These are phyloP conservation scores for Zoanthus solanderi DNA, from an alignment of 92 coral and sea anemone species.

Conservation along the genomic window DNA sequence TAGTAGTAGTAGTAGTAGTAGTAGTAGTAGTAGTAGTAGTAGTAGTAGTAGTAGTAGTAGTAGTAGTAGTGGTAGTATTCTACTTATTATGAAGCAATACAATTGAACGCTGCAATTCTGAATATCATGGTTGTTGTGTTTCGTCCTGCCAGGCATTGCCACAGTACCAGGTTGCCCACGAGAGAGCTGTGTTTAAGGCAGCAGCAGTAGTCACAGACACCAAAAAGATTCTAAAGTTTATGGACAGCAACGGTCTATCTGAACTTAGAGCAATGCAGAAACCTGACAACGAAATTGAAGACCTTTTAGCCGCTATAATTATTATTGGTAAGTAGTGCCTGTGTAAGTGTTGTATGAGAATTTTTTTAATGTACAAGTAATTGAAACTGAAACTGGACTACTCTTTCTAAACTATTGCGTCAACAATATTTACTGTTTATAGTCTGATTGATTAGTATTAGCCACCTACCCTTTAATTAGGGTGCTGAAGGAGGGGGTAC, in stretches of 20 bases:
- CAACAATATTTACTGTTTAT: too few species aligned
- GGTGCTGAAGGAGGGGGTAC: too few species aligned
- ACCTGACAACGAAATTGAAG: conserved; percentile 97
- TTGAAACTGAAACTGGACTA: background rate
- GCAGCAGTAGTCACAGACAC: conserved; percentile 97
- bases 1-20: too few species aligned
- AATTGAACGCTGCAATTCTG: background rate
- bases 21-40: too few species aligned
- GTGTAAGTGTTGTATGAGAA: background rate
- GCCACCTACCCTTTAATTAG: too few species aligned
- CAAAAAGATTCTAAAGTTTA: conserved; percentile 76
- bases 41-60: too few species aligned
- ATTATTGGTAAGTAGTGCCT: conserved; percentile 74
- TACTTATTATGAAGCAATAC: too few species aligned
- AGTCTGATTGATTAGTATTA: too few species aligned
- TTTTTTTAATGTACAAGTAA: background rate
- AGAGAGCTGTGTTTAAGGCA: conserved; percentile 97
- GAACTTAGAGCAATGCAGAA: conserved; percentile 97
- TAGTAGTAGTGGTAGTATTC: too few species aligned
- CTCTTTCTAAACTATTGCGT: too few species aligned
- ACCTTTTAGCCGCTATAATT: conserved; percentile 94
- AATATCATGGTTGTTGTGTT: background rate
- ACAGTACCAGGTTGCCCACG: conserved; percentile 95
- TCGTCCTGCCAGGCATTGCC: conserved; percentile 83
- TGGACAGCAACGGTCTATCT: conserved; percentile 86